These are phyloP conservation scores for Tridacna gigas DNA, from an alignment of 2,888 invertebrate species.

Conservation along the genomic window DNA sequence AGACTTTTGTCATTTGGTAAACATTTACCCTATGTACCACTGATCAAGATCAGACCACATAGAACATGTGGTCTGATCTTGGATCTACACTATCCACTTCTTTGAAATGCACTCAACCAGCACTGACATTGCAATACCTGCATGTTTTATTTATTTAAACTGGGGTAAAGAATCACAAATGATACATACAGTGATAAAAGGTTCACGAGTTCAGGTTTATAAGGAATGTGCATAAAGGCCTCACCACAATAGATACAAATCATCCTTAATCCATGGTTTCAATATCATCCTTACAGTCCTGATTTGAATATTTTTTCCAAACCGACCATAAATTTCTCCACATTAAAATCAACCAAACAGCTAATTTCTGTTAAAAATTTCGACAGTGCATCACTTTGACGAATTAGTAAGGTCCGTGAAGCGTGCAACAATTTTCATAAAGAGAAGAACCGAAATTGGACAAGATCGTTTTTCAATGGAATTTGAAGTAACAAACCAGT, in stretches of 20 bases:
- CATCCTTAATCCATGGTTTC: slow-evolving; percentile 24
- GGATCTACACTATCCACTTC: no score
- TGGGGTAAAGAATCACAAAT: neutral
- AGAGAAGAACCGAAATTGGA: slow-evolving; percentile 43
- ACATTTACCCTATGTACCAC: no score
- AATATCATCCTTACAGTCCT: slow-evolving; percentile 11
- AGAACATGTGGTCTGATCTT: no score
- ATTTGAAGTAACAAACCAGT: slow-evolving; percentile 59
- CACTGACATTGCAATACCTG: no score
- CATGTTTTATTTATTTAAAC: no score
- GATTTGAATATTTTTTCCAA: slow-evolving; percentile 24
- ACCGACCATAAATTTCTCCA: slow-evolving; percentile 17
- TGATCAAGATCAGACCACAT: no score
- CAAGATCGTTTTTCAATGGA: slow-evolving; percentile 58
- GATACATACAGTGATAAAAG: neutral
- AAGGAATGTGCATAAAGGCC: slow-evolving; percentile 6
- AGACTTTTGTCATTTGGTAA: no score
- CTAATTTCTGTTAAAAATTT: slow-evolving; percentile 32
- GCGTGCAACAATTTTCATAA: slow-evolving; percentile 42
- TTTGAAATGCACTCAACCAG: no score
- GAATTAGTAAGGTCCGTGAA: slow-evolving; percentile 37
- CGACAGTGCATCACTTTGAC: slow-evolving; percentile 36
- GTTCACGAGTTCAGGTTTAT: neutral
- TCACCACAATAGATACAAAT: slow-evolving; percentile 20
- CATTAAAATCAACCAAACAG: slow-evolving; percentile 27